A percentile compares a stretch with the other conserved stretches of the same genome.
Evolutionary conservation across 1,140 invertebrate genomes (phyloP).

Genomic region (Bathynomus jamesi): DNA sequence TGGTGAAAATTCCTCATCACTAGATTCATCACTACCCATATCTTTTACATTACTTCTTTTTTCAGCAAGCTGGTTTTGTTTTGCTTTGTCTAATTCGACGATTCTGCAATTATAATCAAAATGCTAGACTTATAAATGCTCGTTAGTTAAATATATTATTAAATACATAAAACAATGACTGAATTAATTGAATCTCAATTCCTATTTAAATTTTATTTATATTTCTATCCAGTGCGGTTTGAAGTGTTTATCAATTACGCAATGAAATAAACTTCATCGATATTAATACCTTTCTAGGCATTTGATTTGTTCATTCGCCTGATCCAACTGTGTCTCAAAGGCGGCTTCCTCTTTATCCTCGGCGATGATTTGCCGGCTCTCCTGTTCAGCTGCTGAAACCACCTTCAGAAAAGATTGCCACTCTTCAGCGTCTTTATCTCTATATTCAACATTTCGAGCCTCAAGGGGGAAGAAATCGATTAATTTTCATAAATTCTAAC

Average conservation of each 20-base stretch:
- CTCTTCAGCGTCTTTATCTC: conserved; percentile 32
- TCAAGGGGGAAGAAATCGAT: not conserved
- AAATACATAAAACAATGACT: too few species aligned
- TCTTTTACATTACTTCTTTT: conserved; percentile 7
- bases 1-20: conserved; percentile 31
- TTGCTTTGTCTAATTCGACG: conserved; percentile 20
- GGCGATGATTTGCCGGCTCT: conserved; percentile 30
- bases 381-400: conserved; percentile 27
- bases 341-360: conserved; percentile 33
- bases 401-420: conserved; percentile 32
- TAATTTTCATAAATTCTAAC: too few species aligned
- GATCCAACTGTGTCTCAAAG: conserved; percentile 27
- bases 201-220: too few species aligned
- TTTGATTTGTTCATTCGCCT: conserved; percentile 32
- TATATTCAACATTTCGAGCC: conserved; percentile 35
- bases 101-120: too few species aligned
- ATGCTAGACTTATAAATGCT: too few species aligned
- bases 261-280: too few species aligned
- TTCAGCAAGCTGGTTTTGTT: conserved; percentile 16
- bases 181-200: too few species aligned
- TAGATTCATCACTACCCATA: conserved; percentile 19
- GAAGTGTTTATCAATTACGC: too few species aligned
- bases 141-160: too few species aligned
- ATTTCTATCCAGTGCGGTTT: too few species aligned
- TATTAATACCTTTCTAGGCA: conserved; percentile 28